These are phyloP conservation scores for Taenioides sp. DNA, from an alignment of 2,797 vertebrate species.

Conservation along the genomic window DNA sequence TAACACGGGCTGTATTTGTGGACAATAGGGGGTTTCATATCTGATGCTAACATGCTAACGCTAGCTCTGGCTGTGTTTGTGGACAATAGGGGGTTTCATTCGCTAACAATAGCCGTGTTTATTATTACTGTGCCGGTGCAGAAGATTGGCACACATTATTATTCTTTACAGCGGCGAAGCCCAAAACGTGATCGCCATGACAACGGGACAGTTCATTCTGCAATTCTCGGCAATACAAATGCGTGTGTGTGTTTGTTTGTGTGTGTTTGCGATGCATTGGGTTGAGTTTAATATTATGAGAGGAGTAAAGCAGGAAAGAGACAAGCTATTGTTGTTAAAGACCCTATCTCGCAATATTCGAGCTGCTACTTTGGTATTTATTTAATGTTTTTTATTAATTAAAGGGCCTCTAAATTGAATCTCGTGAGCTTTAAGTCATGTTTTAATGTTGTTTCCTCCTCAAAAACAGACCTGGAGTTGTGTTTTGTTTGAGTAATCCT, in stretches of 20 bases:
- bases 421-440: too few species aligned
- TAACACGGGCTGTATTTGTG: conserved; percentile 11
- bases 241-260: not conserved
- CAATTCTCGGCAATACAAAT: conserved; percentile 2
- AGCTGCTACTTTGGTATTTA: too few species aligned
- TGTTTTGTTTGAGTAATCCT: too few species aligned
- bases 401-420: too few species aligned
- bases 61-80: conserved; percentile 17
- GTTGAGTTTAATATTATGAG: not conserved
- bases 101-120: conserved; percentile 24
- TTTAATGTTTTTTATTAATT: too few species aligned
- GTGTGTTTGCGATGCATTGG: not conserved
- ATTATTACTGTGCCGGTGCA: conserved; percentile 41
- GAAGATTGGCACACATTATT: conserved; percentile 60
- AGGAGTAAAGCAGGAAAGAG: not conserved
- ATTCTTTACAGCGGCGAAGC: conserved; percentile 54
- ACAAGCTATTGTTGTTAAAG: not conserved
- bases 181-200: conserved; percentile 63
- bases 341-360: too few species aligned
- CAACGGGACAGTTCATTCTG: conserved; percentile 38
- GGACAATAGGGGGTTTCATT: conserved; percentile 19
- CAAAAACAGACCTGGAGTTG: too few species aligned
- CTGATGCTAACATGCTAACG: conserved; percentile 67
- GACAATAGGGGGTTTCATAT: conserved; percentile 51
- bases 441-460: too few species aligned